Evolutionary conservation across 35 echinoderm and acorn worm species (phyloP).

Genomic region (Amphiura filiformis): DNA sequence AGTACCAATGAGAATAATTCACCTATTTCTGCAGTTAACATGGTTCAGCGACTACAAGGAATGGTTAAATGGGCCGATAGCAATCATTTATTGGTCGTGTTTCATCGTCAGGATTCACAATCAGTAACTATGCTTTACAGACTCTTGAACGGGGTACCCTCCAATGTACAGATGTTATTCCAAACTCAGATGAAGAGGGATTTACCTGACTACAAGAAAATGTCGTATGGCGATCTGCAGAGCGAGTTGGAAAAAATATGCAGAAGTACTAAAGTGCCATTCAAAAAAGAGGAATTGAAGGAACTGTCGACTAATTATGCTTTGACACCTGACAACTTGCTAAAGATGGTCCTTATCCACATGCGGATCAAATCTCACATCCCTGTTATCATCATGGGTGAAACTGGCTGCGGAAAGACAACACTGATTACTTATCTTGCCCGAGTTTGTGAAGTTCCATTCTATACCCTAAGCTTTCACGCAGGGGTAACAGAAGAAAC

Average conservation of each 20-base stretch:
- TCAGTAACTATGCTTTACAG: conserved; percentile 20
- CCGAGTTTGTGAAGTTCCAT: conserved; percentile 29
- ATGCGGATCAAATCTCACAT: conserved; percentile 31
- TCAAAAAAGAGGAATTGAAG: background rate
- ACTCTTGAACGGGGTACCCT: background rate
- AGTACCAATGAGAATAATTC: too few relatives aligned
- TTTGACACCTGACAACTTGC: conserved; percentile 33
- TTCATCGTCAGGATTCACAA: conserved; percentile 42
- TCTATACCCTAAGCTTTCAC: conserved; percentile 21
- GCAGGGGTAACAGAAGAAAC: conserved; percentile 19
- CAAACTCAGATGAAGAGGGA: conserved; percentile 13
- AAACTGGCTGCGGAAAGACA: conserved; percentile 46
- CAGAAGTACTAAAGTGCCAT: conserved; percentile 12
- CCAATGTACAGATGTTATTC: conserved; percentile 9
- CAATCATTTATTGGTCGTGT: conserved; percentile 36
- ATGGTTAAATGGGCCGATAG: conserved; percentile 50
- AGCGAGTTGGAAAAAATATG: conserved; percentile 3
- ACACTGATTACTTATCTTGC: conserved; percentile 39
- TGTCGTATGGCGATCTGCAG: conserved; percentile 18
- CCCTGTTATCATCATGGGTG: conserved; percentile 42
- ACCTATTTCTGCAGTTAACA: conserved; percentile 11
- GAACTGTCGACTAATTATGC: conserved; percentile 18
- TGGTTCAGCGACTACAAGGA: conserved; percentile 20
- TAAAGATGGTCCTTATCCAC: conserved; percentile 44
- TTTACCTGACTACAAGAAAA: conserved; percentile 19